Evolutionary conservation across 2,888 invertebrate species (phyloP), one percentile per base, ranked within the genome.

Genomic region (Syritta pipiens): DNA sequence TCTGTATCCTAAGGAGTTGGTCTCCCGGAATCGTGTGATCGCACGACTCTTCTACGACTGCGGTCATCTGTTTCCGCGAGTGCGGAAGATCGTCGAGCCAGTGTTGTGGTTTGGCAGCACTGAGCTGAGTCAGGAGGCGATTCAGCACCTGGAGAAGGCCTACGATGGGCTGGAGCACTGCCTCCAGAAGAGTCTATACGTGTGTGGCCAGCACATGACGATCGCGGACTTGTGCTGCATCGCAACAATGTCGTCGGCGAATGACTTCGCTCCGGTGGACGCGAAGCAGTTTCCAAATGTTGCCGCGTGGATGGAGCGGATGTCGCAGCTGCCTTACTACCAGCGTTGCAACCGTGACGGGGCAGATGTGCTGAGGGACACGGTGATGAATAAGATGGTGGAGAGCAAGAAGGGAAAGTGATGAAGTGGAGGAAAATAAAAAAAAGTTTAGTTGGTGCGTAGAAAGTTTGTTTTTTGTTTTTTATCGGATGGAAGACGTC

Each of bases 1-100:
- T 0, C 85, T 92, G n/a, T 92, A 92, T 83, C 92, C 92, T 0
- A 90, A 89, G 82, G 90, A 92, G 79, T 84, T 89, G 1, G 81
- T 87, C n/a, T 83, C 87, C 75, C 87, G 92, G 37, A 90, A 90
- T 0, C 67, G 87, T 5, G 86, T 93, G n/a, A 85, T 87, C 49
- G 83, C 87, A 0, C 84, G 86, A 1, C 82, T 88, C 14, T 86
- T 84, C 79, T 88, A 83, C 74, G 86, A 88, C 55, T 85, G 86
- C 9, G 86, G 87, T 0, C 86, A 87, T 69, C 46, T 88, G 5
- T 87, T 87, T 46, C 83, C 86, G 0, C 86, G 88, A 4, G 44
- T 82, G 4, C 86, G 87, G 4, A 83, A 86, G 9, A 84, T 88
- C 35, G 84, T 85, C 40, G 88, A 88, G 75, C 87, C 87, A 9